Conservation (phyloP, 2,797 vertebrate species). For the Chaetodon trifasciatus region DNA sequence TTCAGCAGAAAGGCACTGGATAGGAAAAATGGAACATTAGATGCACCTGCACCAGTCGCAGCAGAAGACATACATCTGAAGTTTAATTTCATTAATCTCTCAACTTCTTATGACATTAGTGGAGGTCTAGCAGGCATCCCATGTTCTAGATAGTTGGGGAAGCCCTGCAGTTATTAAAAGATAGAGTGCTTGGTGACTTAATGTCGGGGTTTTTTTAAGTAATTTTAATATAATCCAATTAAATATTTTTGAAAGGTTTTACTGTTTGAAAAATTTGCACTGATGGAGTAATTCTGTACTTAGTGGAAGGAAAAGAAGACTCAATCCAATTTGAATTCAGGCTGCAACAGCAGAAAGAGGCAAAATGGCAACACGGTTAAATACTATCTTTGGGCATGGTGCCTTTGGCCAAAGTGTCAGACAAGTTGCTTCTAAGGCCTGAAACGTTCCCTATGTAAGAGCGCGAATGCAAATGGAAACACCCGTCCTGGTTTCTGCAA, state of each 20-base stretch:
- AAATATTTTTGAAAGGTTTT: neutral
- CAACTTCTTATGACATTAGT: neutral
- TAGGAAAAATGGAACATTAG: slow-evolving; percentile 28
- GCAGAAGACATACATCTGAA: slow-evolving; percentile 15
- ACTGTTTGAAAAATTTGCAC: neutral
- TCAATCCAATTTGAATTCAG: slow-evolving; percentile 36
- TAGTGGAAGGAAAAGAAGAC: slow-evolving; percentile 9
- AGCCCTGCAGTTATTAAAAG: slow-evolving; percentile 5
- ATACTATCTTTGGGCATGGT: neutral
- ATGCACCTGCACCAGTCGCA: slow-evolving; percentile 3
- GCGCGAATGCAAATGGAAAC: slow-evolving; percentile 52
- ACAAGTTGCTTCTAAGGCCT: slow-evolving; percentile 31
- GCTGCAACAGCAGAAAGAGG: slow-evolving; percentile 2
- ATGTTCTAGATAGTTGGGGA: neutral
- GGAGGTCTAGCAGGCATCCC: no score
- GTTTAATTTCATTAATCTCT: slow-evolving; percentile 40
- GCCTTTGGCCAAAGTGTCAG: slow-evolving; percentile 38
- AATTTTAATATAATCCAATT: slow-evolving; percentile 1
- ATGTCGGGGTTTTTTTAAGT: no score
- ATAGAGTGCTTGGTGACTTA: neutral
- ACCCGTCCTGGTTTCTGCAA: slow-evolving; percentile 12
- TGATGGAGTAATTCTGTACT: slow-evolving; percentile 11
- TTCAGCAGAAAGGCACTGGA: slow-evolving; percentile 56
- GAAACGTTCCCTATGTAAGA: slow-evolving; percentile 18
- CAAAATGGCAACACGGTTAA: slow-evolving; percentile 16